These are phyloP conservation scores for Pomacea maculata DNA, from an alignment of 1,140 invertebrate genomes.

Conservation along the genomic window DNA sequence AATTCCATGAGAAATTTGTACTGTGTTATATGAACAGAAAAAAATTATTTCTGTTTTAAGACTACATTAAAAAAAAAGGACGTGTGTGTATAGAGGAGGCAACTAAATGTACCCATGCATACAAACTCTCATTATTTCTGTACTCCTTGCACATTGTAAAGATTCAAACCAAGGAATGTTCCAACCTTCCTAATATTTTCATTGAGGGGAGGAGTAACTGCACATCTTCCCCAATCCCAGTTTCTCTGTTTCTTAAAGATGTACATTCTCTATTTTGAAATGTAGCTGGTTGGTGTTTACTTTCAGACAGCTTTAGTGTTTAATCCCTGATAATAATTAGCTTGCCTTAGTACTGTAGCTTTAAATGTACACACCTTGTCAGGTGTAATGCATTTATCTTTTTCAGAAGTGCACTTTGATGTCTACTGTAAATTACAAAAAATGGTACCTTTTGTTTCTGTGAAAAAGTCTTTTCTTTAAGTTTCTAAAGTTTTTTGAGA, in stretches of 20 bases:
- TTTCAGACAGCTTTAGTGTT: neutral
- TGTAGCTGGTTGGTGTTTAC: neutral
- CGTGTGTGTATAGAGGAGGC: neutral
- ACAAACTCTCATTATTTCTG: neutral
- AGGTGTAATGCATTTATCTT: neutral
- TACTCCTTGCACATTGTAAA: neutral
- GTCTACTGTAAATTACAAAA: too few relatives aligned
- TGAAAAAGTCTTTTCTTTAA: neutral
- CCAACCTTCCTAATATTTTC: neutral
- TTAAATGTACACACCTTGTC: neutral
- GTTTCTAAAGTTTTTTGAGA: neutral
- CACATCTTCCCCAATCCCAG: neutral
- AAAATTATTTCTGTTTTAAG: neutral
- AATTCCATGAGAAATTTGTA: too few relatives aligned
- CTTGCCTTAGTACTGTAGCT: neutral
- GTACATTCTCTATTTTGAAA: neutral
- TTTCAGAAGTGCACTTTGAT: too few relatives aligned
- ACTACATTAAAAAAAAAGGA: neutral
- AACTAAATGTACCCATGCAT: neutral
- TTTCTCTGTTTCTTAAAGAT: neutral
- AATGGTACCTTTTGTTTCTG: neutral
- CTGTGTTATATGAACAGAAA: too few relatives aligned
- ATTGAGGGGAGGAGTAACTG: neutral
- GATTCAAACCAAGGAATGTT: too few relatives aligned
- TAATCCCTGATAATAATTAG: neutral